Conservation (phyloP, 1,140 invertebrate species). For the Meloidogyne hapla region DNA sequence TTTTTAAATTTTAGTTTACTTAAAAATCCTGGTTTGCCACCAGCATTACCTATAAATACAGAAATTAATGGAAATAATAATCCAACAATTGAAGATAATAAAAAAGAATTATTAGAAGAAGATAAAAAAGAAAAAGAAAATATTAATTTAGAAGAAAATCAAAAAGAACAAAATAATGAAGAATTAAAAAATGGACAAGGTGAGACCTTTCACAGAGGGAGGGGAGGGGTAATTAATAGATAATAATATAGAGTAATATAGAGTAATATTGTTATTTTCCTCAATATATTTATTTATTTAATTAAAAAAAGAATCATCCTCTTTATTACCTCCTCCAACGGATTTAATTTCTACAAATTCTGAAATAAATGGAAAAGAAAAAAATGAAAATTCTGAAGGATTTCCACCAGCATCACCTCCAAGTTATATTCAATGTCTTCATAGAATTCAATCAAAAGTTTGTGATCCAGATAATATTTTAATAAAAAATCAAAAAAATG, state of each 20-base stretch:
- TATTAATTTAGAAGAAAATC: neutral
- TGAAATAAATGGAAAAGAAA: neutral
- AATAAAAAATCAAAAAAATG: constrained; percentile 3
- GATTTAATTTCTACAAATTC: neutral
- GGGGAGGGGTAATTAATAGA: too few species aligned
- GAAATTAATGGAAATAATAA: neutral
- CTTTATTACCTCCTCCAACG: neutral
- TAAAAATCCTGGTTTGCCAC: neutral
- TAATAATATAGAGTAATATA: too few species aligned
- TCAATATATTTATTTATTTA: too few species aligned
- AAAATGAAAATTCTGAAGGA: neutral
- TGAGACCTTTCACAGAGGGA: too few species aligned
- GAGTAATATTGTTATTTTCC: too few species aligned
- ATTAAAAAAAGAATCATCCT: neutral
- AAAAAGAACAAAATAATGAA: neutral
- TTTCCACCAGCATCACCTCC: constrained; percentile 17
- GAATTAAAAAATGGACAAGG: neutral
- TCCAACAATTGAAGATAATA: neutral
- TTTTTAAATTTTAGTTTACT: neutral
- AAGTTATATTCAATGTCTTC: constrained; percentile 22
- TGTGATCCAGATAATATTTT: constrained; percentile 24
- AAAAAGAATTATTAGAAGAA: neutral
- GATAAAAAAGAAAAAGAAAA: neutral
- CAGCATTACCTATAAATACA: neutral
- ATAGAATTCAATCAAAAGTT: constrained; percentile 10